These are phyloP conservation scores for Oligia strigilis DNA, from an alignment of 2,888 invertebrate species.

Conservation along the genomic window DNA sequence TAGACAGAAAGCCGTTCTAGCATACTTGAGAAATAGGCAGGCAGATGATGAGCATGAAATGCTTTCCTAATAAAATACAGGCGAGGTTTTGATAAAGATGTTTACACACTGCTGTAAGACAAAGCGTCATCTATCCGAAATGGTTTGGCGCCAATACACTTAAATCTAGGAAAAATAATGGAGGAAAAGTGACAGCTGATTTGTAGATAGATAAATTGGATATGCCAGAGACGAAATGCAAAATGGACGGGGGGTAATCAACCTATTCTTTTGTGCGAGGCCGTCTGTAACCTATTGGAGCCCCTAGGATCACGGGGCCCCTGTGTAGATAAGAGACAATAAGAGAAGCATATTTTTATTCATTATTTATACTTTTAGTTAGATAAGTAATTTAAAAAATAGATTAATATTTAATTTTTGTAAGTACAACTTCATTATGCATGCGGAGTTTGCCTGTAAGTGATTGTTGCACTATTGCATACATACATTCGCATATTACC, in stretches of 20 bases:
- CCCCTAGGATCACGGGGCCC: no score
- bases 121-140: constrained; percentile 19
- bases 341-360: no score
- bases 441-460: no score
- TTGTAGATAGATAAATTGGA: constrained; percentile 11
- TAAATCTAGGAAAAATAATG: constrained; percentile 7
- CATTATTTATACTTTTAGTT: no score
- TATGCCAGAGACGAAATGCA: constrained; percentile 11
- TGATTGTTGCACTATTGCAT: no score
- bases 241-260: background rate
- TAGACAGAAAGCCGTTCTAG: background rate
- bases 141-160: constrained; percentile 47
- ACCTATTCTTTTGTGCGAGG: background rate
- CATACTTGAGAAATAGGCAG: background rate
- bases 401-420: no score
- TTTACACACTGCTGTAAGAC: constrained; percentile 27
- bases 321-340: no score
- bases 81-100: constrained; percentile 23
- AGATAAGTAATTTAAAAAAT: no score
- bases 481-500: no score
- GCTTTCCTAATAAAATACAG: constrained; percentile 10
- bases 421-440: no score
- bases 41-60: background rate
- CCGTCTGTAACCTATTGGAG: no score
- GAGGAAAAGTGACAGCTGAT: constrained; percentile 19